Base-by-base conservation (phyloP, 2,113 vertebrate species). In the Natator depressus region DNA sequence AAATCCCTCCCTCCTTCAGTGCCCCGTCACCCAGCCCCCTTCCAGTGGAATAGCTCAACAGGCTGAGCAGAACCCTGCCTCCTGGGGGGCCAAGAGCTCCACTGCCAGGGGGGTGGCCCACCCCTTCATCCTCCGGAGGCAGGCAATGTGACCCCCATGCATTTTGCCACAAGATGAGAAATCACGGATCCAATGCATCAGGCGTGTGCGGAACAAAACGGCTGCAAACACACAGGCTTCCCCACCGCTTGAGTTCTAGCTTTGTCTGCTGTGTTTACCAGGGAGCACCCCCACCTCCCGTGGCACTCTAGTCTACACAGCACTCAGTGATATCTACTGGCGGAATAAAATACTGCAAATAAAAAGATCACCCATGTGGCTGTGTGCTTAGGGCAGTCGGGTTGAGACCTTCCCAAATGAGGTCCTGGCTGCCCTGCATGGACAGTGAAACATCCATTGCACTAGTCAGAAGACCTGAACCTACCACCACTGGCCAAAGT, bases 331-430 rank as follows among this genome's bases (percentile, higher is more conserved):
- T 38, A 78, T 2, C 24, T 1, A 1, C 24, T 8, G 53, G 35
- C 35, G 8, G 16, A 72, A 85, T 72, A 72, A 22, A 72, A 72
- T 20, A n/a, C 35, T 9, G 8, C 24, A 24, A 20, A 47, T 49
- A 35, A n/a, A 47, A 22, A 35, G 8, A 1, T 35, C 9, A 8
- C 14, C 31, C 24, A 6, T n/a, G 46, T 4, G 0, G 1, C 38
- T 5, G 1, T 4, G 81, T 13, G 55, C 35, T 19, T n/a, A 35
- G 29, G 12, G 59, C 16, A 13, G 59, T 35, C 59, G 1, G 25
- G 4, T 24, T 55, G 54, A 29, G 57, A 31, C 27, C 27, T 59
- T 72, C n/a, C 65, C 35, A 69, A 5, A 69, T 20, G 35, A 38
- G 35, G 35, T 38, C 65, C 35, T 10, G 31, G 35, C 35, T 20